phyloP scores from a whole-genome alignment of 2,797 vertebrate species.

The Pogonophryne albipinna region DNA sequence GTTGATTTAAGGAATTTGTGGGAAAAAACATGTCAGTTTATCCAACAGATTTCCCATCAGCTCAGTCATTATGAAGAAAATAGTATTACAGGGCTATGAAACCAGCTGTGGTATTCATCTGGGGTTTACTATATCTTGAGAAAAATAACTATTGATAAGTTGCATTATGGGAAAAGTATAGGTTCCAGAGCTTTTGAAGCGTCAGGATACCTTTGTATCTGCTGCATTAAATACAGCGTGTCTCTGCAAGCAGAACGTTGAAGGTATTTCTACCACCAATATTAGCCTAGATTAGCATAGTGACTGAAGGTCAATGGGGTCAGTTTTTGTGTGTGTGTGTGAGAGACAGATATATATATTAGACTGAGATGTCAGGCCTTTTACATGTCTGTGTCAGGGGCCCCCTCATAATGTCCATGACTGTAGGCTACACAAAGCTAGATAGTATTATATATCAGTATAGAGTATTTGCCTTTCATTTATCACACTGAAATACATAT shows the following conservation, averaged over 20 bases:
- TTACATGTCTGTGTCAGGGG: no score
- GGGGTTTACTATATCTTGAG: no score
- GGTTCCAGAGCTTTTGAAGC: background rate
- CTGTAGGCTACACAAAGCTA: no score
- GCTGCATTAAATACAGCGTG: background rate
- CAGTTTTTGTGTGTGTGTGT: background rate
- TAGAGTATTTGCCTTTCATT: no score
- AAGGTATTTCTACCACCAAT: background rate
- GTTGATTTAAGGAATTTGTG: background rate
- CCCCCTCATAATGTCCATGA: no score
- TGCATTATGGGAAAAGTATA: slow-evolving; percentile 1
- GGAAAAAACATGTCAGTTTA: no score
- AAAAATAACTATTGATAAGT: no score
- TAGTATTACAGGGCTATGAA: background rate
- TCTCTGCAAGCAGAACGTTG: background rate
- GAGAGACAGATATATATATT: no score
- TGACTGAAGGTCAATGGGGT: background rate
- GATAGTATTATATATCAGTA: no score
- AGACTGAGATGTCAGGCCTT: no score
- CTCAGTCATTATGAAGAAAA: background rate
- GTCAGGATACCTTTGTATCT: background rate
- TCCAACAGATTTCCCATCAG: background rate
- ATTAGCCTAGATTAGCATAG: background rate
- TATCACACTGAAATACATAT: no score
- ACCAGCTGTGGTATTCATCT: background rate